Conservation (phyloP, 1,140 invertebrate genomes). For the Pentalonia nigronervosa region DNA sequence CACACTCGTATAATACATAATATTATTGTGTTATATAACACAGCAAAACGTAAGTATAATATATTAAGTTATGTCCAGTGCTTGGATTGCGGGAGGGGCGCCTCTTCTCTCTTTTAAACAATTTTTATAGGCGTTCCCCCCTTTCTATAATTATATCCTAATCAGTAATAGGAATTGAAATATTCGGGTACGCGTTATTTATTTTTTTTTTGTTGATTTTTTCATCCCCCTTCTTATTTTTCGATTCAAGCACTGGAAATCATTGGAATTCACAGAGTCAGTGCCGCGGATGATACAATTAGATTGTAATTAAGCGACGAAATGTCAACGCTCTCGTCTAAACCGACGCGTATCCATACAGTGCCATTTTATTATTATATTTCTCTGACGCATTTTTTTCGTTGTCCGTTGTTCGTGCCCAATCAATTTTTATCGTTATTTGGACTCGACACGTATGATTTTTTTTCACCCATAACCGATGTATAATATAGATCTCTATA, state of each 20-base stretch:
- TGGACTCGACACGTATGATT: background rate
- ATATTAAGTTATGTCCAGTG: background rate
- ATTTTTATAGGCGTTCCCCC: too few relatives aligned
- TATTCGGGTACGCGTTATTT: too few relatives aligned
- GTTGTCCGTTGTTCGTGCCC: background rate
- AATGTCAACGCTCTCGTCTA: background rate
- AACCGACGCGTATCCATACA: background rate
- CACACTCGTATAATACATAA: background rate
- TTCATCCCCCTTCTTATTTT: too few relatives aligned
- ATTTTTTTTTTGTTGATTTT: too few relatives aligned
- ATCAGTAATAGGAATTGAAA: too few relatives aligned
- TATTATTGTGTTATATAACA: too few relatives aligned
- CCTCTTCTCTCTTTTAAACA: too few relatives aligned
- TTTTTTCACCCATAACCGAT: background rate
- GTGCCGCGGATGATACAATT: background rate
- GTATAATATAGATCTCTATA: background rate
- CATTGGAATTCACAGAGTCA: too few relatives aligned
- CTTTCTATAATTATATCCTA: too few relatives aligned
- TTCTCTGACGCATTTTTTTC: background rate
- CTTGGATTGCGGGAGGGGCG: too few relatives aligned
- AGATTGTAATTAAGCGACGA: background rate
- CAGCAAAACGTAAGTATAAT: too few relatives aligned
- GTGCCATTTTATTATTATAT: background rate
- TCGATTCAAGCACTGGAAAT: too few relatives aligned
- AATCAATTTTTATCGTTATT: conserved; percentile 18